Evolutionary conservation across 2,888 invertebrate genomes (phyloP), one percentile per base, ranked within the genome.

Genomic region (Alviniconcha strummeri): DNA sequence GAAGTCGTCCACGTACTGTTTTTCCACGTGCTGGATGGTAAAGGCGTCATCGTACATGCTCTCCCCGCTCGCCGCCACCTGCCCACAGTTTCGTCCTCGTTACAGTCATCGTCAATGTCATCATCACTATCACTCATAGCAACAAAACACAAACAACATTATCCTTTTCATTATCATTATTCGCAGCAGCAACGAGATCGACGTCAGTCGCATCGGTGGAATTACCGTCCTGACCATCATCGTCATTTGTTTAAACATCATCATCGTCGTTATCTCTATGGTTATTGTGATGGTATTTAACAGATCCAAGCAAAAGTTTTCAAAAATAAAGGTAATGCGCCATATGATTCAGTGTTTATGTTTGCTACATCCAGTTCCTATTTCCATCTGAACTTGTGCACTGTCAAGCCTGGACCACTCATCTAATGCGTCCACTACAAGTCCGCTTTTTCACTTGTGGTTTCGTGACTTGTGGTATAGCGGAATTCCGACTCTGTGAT

Each of bases 1-100:
- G 86, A 93, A 92, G 79, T 91, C 91, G 55, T 87, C 87, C 67
- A 92, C 89, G 64, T 90, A 90, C 9, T 86, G 82, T n/a, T 89
- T 88, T 81, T 93, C 93, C n/a, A 93, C 93, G 71, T 88, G 88
- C 86, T 94, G 93, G 69, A 94, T 91, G n/a, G 93, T 93, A 89
- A 94, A 93, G 17, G 92, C 93, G 83, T 93, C 93, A 81, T 93
- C 92, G 83, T 92, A 92, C 87, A 90, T 90, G 82, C 91, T 91
- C 87, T 92, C 91, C 8, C 91, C 90, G 83, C 91, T 91, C 5
- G 91, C 91, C 8, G 91, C 89, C 36, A 92, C 91, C 91, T 92
- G 85, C 52, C 13, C 5, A 19, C 60, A 60, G 6, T 56, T 4
- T 54, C 75, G 1, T 75, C 55, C n/a, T 75, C 17, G 55, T 7